Percentiles rank a stretch among this genome's conserved stretches.
Evolutionary conservation across 2,888 invertebrate genomes (phyloP).

Genomic region (Eilema caniola): DNA sequence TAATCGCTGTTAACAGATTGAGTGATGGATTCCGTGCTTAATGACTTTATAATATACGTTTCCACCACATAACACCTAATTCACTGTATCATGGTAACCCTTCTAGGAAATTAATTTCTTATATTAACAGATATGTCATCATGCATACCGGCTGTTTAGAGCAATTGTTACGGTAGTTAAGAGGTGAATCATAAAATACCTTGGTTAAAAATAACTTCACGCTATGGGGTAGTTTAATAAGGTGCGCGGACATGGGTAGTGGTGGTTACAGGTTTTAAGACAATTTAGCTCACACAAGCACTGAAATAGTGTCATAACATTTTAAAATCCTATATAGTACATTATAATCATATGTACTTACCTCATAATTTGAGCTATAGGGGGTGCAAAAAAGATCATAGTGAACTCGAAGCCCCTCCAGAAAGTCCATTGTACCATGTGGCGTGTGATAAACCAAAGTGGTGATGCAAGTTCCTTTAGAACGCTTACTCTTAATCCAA

Average conservation of each 20-base stretch:
- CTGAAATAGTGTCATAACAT: not conserved
- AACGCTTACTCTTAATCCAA: slow-evolving; percentile 70
- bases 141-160: too few species aligned
- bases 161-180: too few species aligned
- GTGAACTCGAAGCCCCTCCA: slow-evolving; percentile 74
- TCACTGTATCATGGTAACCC: too few species aligned
- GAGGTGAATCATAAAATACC: too few species aligned
- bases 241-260: too few species aligned
- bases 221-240: too few species aligned
- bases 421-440: slow-evolving; percentile 76
- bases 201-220: too few species aligned
- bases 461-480: slow-evolving; percentile 70
- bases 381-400: slow-evolving; percentile 70
- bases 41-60: slow-evolving; percentile 35
- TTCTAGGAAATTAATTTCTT: too few species aligned
- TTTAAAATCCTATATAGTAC: not conserved
- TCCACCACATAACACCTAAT: too few species aligned
- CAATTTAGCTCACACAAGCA: not conserved
- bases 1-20: too few species aligned
- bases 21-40: too few species aligned
- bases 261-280: not conserved
- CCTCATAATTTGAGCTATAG: slow-evolving; percentile 65
- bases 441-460: slow-evolving; percentile 72
- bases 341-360: not conserved
- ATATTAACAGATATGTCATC: too few species aligned